These are phyloP conservation scores for Amblyjoppa proteus DNA, from an alignment of 2,888 invertebrate genomes.

Conservation along the genomic window DNA sequence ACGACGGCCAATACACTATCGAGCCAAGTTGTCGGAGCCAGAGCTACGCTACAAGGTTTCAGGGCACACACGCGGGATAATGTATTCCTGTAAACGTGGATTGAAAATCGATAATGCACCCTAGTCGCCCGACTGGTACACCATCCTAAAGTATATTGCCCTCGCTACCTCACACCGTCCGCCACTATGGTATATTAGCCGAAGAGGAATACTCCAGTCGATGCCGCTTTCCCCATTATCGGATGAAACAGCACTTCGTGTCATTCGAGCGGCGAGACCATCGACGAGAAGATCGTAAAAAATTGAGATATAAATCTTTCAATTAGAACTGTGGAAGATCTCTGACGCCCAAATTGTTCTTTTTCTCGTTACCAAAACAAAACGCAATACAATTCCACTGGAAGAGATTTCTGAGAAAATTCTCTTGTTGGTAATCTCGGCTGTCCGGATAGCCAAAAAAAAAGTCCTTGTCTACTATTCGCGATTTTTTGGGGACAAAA, in stretches of 20 bases:
- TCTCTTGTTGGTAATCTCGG: not conserved
- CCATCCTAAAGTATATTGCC: constrained; percentile 55
- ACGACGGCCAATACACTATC: constrained; percentile 21
- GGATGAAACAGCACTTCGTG: not conserved
- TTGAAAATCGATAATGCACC: constrained; percentile 70
- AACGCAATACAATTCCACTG: not conserved
- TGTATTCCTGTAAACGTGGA: constrained; percentile 66
- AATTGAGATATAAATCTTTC: not conserved
- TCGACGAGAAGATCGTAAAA: not conserved
- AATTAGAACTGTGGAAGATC: not conserved
- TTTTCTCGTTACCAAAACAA: not conserved
- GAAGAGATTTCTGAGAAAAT: not conserved
- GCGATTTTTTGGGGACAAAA: not conserved
- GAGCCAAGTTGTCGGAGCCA: constrained; percentile 17
- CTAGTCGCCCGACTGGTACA: constrained; percentile 56
- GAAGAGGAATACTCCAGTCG: constrained; percentile 38
- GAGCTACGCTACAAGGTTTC: constrained; percentile 30
- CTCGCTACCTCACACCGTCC: not conserved
- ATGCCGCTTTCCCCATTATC: constrained; percentile 1
- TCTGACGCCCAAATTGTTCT: not conserved
- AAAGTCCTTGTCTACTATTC: not conserved
- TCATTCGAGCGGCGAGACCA: not conserved
- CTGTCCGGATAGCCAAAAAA: not conserved
- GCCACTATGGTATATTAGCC: constrained; percentile 45
- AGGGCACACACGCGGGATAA: constrained; percentile 50